phyloP scores from a whole-genome alignment of 1,140 invertebrate genomes.

The Mya arenaria region DNA sequence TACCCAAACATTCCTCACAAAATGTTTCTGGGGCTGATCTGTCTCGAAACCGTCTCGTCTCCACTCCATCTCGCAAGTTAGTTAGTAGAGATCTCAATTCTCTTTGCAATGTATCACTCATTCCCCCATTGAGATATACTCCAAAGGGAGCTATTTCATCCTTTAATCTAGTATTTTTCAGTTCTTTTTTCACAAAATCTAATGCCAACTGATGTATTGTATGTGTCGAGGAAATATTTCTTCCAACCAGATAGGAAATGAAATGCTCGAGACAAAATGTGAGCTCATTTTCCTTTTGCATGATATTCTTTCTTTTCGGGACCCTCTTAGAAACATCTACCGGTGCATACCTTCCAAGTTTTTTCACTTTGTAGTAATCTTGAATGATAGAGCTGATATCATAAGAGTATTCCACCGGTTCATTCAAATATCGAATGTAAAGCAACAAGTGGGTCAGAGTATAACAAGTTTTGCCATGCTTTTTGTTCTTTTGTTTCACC shows the following conservation, averaged over 20 bases:
- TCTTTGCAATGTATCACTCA: no score
- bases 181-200: neutral
- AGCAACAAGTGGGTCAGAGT: no score
- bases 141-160: neutral
- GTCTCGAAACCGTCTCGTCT: neutral
- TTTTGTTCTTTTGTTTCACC: neutral
- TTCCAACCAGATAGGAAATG: neutral
- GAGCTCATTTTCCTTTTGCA: neutral
- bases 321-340: neutral
- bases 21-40: neutral
- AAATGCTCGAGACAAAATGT: neutral
- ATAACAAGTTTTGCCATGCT: no score
- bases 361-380: neutral
- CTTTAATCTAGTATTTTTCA: neutral
- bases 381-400: neutral
- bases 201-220: neutral
- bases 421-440: no score
- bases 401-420: no score
- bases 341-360: neutral
- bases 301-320: neutral
- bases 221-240: neutral
- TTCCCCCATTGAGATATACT: no score
- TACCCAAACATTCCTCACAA: neutral
- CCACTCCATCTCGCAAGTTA: neutral
- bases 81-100: no score